Evolutionary conservation across 92 coral and sea anemone genomes (phyloP).

Genomic region (Heteractis magnifica): DNA sequence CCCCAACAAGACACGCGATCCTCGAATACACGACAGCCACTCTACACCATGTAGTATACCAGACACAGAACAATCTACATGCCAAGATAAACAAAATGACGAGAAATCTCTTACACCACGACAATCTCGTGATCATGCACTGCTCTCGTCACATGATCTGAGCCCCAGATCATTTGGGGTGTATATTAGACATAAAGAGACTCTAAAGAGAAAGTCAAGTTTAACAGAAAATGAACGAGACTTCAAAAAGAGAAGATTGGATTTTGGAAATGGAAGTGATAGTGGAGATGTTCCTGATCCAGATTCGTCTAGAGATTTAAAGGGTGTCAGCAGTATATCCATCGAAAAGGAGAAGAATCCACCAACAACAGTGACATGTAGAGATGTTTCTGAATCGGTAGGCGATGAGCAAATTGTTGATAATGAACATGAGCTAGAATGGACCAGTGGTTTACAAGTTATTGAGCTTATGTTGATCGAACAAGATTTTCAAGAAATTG

Average conservation of each 20-base stretch:
- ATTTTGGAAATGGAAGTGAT: not conserved
- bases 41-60: not conserved
- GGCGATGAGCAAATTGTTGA: not conserved
- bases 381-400: not conserved
- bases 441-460: constrained; percentile 25
- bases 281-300: not conserved
- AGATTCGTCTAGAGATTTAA: not conserved
- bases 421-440: not conserved
- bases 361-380: too few relatives aligned
- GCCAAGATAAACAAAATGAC: not conserved
- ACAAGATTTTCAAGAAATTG: constrained; percentile 8
- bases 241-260: not conserved
- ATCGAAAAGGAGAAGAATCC: too few relatives aligned
- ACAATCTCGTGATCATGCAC: not conserved
- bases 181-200: not conserved
- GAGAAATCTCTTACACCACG: not conserved
- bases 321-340: not conserved
- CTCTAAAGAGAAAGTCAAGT: not conserved
- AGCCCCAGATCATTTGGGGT: not conserved
- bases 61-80: not conserved
- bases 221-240: not conserved
- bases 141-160: not conserved
- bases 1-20: too few relatives aligned
- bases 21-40: not conserved
- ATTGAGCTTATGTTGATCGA: constrained; percentile 21